Base-by-base conservation (phyloP, 2,113 vertebrate genomes). In the Muntiacus muntjak region DNA sequence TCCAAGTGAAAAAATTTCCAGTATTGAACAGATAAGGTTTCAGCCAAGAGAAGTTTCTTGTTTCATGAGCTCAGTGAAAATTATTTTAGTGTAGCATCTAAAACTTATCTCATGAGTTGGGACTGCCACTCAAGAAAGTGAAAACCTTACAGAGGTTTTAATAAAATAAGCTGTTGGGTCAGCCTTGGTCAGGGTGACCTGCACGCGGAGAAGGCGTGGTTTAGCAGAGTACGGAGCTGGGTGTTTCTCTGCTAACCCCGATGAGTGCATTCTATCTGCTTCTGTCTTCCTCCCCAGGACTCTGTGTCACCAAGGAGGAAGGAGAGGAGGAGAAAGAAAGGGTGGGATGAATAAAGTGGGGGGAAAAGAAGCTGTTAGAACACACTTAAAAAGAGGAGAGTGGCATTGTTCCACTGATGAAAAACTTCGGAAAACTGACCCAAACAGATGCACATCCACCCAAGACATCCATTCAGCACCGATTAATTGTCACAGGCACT, bases 251-350 rank as follows among this genome's bases (percentile, higher is more conserved):
- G 6, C 6, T 26, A 15, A 26, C 9, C 5, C 23, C 0, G 4
- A 2, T 25, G 43, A 14, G 9, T 9, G 1, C 7, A 0, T 23
- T 30, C 5, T 9, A 1, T 36, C n/a, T 7, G 0, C 19, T 54
- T 50, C 26, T 25, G 21, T 50, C 45, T 62, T 14, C 28, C 8
- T 78, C 47, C 23, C 36, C 10, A 71, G 52, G 47, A 30, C 9
- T 64, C 7, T 16, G 62, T 16, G 25, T 74, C n/a, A 30, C 6
- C 2, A n/a, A 26, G 5, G 21, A 54, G 54, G 76, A 3, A 57
- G 26, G 54, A 0, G 1, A 26, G 36, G 8, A 92, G 5, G 2
- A n/a, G 5, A 14, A 28, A 26, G 36, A 52, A 30, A 15, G 14
- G 6, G 25, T 21, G 26, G 11, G 21, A 64, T 60, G n/a, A 83